A percentile compares a stretch with the other conserved stretches of the same genome.
Conservation (phyloP, 2,113 vertebrate species). For the Raphicerus campestris region DNA sequence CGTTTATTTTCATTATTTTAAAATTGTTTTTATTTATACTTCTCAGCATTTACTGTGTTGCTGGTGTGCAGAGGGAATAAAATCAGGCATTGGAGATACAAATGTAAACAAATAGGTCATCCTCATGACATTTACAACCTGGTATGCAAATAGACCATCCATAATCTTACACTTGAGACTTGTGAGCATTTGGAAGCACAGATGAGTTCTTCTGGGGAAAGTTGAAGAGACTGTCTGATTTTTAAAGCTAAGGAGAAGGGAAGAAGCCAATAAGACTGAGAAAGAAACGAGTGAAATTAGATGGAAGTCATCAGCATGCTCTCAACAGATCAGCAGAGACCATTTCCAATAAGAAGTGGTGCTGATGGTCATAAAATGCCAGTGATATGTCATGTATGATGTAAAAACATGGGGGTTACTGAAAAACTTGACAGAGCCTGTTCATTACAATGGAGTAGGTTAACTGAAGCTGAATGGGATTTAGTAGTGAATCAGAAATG, state of each 20-base stretch:
- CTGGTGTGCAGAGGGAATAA: background rate
- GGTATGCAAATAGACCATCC: background rate
- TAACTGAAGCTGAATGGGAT: background rate
- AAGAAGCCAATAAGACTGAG: background rate
- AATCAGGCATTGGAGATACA: background rate
- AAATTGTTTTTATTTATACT: background rate
- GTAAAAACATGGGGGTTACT: background rate
- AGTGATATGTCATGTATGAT: background rate
- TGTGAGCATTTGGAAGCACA: background rate
- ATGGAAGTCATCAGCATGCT: background rate
- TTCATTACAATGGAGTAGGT: background rate
- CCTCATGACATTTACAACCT: background rate
- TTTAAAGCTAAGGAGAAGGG: background rate
- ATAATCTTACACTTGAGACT: background rate
- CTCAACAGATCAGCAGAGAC: background rate
- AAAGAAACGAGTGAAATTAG: background rate
- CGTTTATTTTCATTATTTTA: background rate
- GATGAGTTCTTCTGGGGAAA: background rate
- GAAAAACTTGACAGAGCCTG: background rate
- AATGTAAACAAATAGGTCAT: background rate
- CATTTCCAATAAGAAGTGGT: background rate
- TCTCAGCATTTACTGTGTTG: background rate
- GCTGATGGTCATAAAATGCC: background rate
- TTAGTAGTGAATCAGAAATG: background rate
- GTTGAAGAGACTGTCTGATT: background rate